Conservation (phyloP, 1,140 invertebrate species). For the Parapsyche elsis region DNA sequence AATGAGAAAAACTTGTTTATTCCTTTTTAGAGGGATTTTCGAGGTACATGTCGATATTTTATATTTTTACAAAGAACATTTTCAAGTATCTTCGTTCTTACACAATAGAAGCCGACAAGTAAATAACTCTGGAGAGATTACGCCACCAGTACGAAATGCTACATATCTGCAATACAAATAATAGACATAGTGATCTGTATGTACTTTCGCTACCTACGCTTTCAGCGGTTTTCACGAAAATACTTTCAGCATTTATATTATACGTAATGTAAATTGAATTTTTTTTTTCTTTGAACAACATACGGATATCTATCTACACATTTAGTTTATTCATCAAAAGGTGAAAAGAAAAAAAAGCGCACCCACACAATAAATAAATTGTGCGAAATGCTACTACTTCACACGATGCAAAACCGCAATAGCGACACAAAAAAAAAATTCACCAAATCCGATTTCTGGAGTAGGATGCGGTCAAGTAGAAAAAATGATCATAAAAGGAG, state of each 20-base stretch:
- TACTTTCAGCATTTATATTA: no score
- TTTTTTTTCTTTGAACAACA: no score
- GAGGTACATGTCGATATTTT: conserved; percentile 21
- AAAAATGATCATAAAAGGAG: neutral
- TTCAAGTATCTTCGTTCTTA: conserved; percentile 33
- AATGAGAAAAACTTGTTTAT: neutral
- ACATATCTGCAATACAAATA: no score
- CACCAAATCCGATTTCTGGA: no score
- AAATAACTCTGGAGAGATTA: conserved; percentile 40
- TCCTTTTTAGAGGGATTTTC: neutral
- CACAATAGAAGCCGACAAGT: conserved; percentile 32
- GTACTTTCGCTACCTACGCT: no score
- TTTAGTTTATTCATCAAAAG: neutral
- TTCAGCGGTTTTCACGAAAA: no score
- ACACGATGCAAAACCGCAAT: conserved; percentile 1
- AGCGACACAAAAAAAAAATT: neutral
- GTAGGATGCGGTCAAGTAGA: conserved; percentile 6
- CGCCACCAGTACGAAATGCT: neutral
- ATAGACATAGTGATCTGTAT: no score
- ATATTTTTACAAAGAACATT: conserved; percentile 30
- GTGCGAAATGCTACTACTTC: neutral
- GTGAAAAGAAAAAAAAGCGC: neutral
- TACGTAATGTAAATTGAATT: no score
- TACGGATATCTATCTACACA: neutral
- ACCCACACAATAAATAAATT: neutral